phyloP scores from a whole-genome alignment of 2,113 vertebrate species.

The Oxyura jamaicensis region DNA sequence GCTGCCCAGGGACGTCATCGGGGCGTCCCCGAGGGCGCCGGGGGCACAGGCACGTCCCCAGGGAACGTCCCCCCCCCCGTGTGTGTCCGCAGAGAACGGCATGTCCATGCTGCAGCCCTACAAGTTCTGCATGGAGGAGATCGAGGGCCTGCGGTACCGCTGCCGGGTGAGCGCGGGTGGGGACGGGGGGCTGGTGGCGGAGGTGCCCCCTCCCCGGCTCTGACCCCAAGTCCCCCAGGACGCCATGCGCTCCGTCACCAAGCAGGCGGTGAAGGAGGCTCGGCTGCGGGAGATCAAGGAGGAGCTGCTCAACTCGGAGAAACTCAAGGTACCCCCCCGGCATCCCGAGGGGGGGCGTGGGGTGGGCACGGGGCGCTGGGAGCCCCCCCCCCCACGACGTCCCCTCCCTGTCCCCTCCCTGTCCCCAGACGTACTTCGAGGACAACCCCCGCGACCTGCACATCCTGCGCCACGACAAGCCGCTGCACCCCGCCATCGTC shows the following conservation, averaged over 20 bases:
- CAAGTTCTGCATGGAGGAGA: slow-evolving; percentile 88
- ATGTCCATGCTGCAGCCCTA: slow-evolving; percentile 81
- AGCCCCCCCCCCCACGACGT: too few relatives aligned
- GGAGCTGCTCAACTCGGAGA: slow-evolving; percentile 93
- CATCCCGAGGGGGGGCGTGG: too few relatives aligned
- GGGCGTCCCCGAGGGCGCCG: too few relatives aligned
- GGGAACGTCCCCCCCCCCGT: rapidly evolving
- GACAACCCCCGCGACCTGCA: slow-evolving; percentile 92
- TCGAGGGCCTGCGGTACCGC: slow-evolving; percentile 90
- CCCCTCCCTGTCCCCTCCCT: not conserved
- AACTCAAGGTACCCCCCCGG: slow-evolving; percentile 83
- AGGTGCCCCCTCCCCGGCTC: not conserved
- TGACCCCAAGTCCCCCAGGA: slow-evolving; percentile 73
- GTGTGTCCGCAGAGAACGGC: slow-evolving; percentile 66
- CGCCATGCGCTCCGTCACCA: slow-evolving; percentile 93
- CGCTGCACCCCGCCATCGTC: slow-evolving; percentile 88
- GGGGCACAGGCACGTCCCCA: not conserved
- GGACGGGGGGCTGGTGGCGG: rapidly evolving
- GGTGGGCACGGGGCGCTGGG: not conserved
- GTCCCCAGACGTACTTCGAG: slow-evolving; percentile 80
- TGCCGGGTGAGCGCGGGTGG: slow-evolving; percentile 82
- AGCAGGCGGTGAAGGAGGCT: slow-evolving; percentile 91
- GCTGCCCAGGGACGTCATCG: not conserved
- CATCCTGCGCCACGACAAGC: slow-evolving; percentile 89
- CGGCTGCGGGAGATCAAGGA: slow-evolving; percentile 92